Percentiles rank a stretch among this genome's conserved stretches.
Evolutionary conservation across 2,113 vertebrate genomes (phyloP).

Genomic region (Numenius arquata): DNA sequence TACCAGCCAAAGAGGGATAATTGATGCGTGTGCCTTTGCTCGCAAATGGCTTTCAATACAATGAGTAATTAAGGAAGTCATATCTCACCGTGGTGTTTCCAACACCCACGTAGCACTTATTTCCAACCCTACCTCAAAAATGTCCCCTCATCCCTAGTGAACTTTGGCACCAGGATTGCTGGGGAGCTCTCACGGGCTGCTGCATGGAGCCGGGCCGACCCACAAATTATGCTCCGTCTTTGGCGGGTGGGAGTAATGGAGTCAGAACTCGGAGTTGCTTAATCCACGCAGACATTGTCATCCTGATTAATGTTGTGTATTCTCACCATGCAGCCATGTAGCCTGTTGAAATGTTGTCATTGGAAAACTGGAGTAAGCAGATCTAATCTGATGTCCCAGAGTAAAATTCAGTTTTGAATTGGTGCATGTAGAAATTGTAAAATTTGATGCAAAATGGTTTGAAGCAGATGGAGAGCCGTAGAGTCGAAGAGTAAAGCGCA

Average conservation of each 20-base stretch:
- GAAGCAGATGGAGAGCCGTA: not conserved
- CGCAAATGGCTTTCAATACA: not conserved
- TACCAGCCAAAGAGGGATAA: not conserved
- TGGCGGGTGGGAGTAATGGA: not conserved
- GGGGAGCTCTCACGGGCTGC: not conserved
- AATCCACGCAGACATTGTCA: not conserved
- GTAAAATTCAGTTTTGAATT: not conserved
- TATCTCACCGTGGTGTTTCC: not conserved
- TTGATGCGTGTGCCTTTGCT: not conserved
- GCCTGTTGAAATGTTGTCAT: not conserved
- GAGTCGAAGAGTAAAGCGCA: not conserved
- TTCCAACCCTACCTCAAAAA: not conserved
- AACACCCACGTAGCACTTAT: not conserved
- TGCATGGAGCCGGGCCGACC: not conserved
- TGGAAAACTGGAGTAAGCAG: not conserved
- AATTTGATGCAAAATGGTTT: not conserved
- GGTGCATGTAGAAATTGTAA: not conserved
- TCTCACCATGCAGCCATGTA: not conserved
- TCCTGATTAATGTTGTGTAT: not conserved
- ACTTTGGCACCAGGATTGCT: not conserved
- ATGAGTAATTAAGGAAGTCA: not conserved
- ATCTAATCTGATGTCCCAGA: not conserved
- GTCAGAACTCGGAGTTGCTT: not conserved
- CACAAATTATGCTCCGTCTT: not conserved
- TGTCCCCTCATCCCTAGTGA: not conserved